These are phyloP conservation scores for Brenthis ino DNA, from an alignment of 2,888 invertebrate genomes.

Conservation along the genomic window DNA sequence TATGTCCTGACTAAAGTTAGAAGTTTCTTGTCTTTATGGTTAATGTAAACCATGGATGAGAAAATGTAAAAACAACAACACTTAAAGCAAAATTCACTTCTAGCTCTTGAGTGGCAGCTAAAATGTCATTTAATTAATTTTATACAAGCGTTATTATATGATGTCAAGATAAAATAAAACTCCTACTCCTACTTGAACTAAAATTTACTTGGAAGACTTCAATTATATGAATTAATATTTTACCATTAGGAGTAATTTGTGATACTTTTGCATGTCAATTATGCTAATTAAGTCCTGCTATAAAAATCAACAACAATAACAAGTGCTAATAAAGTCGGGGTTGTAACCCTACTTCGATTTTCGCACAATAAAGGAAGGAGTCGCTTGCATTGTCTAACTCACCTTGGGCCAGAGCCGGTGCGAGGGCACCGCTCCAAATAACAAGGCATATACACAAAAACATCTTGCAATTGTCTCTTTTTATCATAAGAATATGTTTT, in stretches of 20 bases:
- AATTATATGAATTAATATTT: not conserved
- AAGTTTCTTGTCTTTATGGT: too few relatives aligned
- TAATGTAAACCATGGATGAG: too few relatives aligned
- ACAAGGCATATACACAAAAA: slow-evolving; percentile 67
- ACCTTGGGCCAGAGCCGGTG: slow-evolving; percentile 73
- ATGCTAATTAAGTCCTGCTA: slow-evolving; percentile 1
- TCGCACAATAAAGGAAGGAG: slow-evolving; percentile 47
- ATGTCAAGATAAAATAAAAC: not conserved
- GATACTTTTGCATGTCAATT: not conserved
- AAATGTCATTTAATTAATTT: not conserved
- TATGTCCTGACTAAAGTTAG: too few relatives aligned
- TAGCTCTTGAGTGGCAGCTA: not conserved
- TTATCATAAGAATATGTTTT: slow-evolving; percentile 43
- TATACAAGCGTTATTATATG: not conserved
- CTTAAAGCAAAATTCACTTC: too few relatives aligned
- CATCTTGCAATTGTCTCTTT: slow-evolving; percentile 66
- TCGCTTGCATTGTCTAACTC: slow-evolving; percentile 67
- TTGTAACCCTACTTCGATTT: slow-evolving; percentile 25
- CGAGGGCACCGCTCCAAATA: slow-evolving; percentile 73
- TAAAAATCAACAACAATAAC: not conserved
- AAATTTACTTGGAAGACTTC: not conserved
- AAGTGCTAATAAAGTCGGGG: not conserved
- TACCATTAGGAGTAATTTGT: not conserved
- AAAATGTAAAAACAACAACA: too few relatives aligned
- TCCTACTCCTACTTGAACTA: not conserved